phyloP scores from a whole-genome alignment of 2,113 vertebrate genomes.

The Natator depressus region DNA sequence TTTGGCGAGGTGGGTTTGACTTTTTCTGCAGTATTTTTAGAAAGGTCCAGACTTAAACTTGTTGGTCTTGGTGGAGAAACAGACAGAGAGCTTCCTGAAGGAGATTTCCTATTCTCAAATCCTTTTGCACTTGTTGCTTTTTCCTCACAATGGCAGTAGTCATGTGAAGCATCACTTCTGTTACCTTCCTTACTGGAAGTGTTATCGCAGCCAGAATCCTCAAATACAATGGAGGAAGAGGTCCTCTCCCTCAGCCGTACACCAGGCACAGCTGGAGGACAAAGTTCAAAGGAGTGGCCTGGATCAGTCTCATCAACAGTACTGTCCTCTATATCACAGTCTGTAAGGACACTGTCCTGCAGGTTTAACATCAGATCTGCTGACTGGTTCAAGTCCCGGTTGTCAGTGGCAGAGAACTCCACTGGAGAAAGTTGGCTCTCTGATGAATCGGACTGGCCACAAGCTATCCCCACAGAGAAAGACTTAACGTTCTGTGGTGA shows the following conservation, averaged over 20 bases:
- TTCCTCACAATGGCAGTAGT: conserved; percentile 41
- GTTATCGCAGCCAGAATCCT: conserved; percentile 94
- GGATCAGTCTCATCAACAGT: conserved; percentile 78
- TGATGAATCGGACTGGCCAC: conserved; percentile 73
- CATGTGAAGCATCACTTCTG: conserved; percentile 13
- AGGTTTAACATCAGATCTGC: conserved; percentile 52
- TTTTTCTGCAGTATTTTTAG: conserved; percentile 71
- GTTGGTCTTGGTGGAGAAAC: conserved; percentile 87
- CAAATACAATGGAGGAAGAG: conserved; percentile 96
- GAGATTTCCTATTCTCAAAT: conserved; percentile 59
- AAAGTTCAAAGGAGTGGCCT: conserved; percentile 82
- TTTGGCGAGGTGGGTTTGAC: conserved; percentile 89
- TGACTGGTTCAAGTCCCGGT: conserved; percentile 50
- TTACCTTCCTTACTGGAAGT: conserved; percentile 76
- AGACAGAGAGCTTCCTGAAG: conserved; percentile 74
- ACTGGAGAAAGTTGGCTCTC: conserved; percentile 76
- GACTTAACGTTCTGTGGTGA: conserved; percentile 44
- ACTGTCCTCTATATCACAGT: conserved; percentile 81
- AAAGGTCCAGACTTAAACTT: conserved; percentile 85
- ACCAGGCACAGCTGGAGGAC: conserved; percentile 76
- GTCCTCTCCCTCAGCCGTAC: conserved; percentile 84
- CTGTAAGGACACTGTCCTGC: conserved; percentile 85
- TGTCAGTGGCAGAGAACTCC: conserved; percentile 64
- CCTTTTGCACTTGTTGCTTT: conserved; percentile 56
- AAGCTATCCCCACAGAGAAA: conserved; percentile 73